Evolutionary conservation across 1,140 invertebrate genomes (phyloP).

Genomic region (Drosophila mauritiana): DNA sequence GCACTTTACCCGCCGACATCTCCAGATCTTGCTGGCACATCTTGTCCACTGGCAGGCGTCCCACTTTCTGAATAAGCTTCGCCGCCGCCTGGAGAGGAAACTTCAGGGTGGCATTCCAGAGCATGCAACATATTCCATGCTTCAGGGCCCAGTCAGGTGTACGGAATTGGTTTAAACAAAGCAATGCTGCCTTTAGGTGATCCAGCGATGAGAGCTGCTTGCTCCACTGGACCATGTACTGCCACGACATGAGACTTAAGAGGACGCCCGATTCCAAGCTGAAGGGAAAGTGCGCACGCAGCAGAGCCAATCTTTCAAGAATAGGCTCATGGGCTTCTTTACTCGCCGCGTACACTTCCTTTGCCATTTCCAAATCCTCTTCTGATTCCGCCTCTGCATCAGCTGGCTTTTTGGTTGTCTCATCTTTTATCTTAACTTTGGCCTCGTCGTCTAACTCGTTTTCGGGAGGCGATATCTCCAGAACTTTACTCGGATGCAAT

Average conservation of each 20-base stretch:
- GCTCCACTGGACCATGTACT: constrained; percentile 94
- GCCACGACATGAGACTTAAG: constrained; percentile 95
- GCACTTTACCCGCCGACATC: constrained; percentile 89
- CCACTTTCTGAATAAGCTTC: constrained; percentile 94
- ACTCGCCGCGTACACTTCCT: constrained; percentile 55
- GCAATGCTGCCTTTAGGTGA: constrained; percentile 87
- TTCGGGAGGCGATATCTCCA: constrained; percentile 64
- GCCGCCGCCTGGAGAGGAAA: constrained; percentile 90
- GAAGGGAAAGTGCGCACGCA: constrained; percentile 92
- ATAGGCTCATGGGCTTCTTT: constrained; percentile 84
- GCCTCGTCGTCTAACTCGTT: constrained; percentile 47
- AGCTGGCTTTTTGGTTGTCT: not conserved
- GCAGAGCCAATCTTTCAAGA: constrained; percentile 87
- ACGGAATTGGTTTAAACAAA: constrained; percentile 85
- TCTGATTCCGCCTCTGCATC: constrained; percentile 26
- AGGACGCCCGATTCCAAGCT: constrained; percentile 92
- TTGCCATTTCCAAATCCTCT: constrained; percentile 12
- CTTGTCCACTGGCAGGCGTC: constrained; percentile 93
- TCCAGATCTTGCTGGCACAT: constrained; percentile 91
- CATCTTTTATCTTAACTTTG: constrained; percentile 9
- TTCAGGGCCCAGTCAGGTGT: constrained; percentile 87
- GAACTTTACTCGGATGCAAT: constrained; percentile 86
- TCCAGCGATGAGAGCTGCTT: constrained; percentile 90
- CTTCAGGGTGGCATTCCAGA: constrained; percentile 94
- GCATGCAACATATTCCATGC: constrained; percentile 91